Conservation (phyloP, 2,113 vertebrate species). For the Tetraodon nigroviridis region DNA sequence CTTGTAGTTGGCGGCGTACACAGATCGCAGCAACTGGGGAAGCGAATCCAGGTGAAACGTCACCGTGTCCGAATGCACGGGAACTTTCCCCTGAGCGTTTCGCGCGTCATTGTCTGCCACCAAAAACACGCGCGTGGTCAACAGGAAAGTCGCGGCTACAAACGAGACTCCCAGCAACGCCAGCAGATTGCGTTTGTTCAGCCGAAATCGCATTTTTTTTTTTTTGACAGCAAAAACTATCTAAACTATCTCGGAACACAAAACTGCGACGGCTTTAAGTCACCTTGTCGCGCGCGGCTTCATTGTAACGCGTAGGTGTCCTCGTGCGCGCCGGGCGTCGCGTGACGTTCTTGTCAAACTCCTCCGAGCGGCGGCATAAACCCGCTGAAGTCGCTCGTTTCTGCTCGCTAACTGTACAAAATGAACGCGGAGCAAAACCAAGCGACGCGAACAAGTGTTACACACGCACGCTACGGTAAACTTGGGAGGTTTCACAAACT, state of each 20-base stretch:
- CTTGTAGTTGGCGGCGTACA: conserved; percentile 66
- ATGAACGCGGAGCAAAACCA: not conserved
- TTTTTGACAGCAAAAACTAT: not conserved
- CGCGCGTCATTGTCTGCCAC: not conserved
- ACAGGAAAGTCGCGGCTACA: conserved; percentile 38
- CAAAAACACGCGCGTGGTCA: conserved; percentile 38
- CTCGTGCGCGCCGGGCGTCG: conserved; percentile 11
- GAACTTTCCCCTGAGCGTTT: not conserved
- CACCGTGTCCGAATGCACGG: not conserved
- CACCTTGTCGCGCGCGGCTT: conserved; percentile 26
- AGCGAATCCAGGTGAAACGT: conserved; percentile 52
- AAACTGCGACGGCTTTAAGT: conserved; percentile 1
- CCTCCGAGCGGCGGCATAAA: not conserved
- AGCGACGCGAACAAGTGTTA: not conserved
- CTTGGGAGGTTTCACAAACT: not conserved
- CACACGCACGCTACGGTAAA: no score
- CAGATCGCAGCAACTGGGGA: conserved; percentile 46
- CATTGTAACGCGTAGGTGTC: not conserved
- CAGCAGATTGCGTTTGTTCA: conserved; percentile 63
- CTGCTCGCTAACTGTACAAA: conserved; percentile 28
- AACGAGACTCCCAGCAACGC: conserved; percentile 48
- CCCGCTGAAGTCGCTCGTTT: not conserved
- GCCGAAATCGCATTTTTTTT: conserved; percentile 70
- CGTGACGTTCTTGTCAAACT: conserved; percentile 26
- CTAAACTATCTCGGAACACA: not conserved